phyloP scores from a whole-genome alignment of 2,113 vertebrate species.

The Crocuta crocuta region DNA sequence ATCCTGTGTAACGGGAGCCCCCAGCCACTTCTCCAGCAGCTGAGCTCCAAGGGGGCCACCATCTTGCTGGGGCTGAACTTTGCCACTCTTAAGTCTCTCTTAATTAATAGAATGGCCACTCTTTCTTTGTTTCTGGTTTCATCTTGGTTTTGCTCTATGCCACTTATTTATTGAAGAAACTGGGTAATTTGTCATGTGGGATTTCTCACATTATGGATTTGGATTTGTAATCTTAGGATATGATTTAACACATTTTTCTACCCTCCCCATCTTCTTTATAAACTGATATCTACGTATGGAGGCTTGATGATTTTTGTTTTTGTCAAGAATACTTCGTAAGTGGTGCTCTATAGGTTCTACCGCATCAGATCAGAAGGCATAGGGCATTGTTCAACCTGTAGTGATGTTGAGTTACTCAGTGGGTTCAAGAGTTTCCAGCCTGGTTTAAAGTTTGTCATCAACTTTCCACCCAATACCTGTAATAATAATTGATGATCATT shows the following conservation, averaged over 20 bases:
- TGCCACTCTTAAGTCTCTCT: neutral
- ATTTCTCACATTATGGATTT: neutral
- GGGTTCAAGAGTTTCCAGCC: neutral
- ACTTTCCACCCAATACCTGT: neutral
- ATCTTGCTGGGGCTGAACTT: slow-evolving; percentile 85
- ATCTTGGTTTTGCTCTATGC: neutral
- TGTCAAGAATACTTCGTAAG: neutral
- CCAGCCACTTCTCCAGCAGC: slow-evolving; percentile 94
- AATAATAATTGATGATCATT: neutral
- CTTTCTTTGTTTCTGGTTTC: neutral
- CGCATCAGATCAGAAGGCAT: neutral
- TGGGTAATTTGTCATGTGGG: neutral
- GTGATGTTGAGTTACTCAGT: neutral
- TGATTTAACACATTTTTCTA: neutral
- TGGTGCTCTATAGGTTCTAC: neutral
- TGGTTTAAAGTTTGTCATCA: neutral
- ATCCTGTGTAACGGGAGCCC: slow-evolving; percentile 93
- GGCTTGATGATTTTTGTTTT: neutral
- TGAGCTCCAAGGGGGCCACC: slow-evolving; percentile 94
- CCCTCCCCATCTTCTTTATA: neutral
- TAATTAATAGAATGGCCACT: neutral
- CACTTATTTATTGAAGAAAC: neutral
- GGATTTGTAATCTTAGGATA: neutral
- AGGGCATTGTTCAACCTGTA: neutral
- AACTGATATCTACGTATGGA: neutral